phyloP scores from a whole-genome alignment of 2,888 invertebrate species.

The Limenitis arthemis region DNA sequence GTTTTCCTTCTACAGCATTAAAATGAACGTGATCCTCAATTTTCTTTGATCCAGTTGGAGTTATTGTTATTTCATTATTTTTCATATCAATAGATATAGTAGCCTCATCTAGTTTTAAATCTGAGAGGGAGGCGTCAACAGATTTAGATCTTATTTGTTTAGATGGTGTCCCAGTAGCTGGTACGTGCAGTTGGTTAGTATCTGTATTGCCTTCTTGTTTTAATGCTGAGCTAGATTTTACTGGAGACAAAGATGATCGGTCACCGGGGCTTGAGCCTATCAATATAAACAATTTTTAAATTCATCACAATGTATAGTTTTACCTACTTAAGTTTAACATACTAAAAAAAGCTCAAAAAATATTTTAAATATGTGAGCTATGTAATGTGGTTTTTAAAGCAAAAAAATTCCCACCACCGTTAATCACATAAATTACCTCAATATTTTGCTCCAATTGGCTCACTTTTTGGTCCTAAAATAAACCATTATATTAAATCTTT shows the following conservation, averaged over 20 bases:
- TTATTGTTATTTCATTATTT: slow-evolving; percentile 59
- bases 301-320: not conserved
- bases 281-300: slow-evolving; percentile 33
- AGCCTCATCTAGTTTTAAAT: slow-evolving; percentile 50
- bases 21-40: slow-evolving; percentile 38
- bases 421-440: slow-evolving; percentile 37
- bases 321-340: not conserved
- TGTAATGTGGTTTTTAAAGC: not conserved
- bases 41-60: slow-evolving; percentile 51
- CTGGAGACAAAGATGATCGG: slow-evolving; percentile 57
- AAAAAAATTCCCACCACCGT: slow-evolving; percentile 15
- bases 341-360: not conserved
- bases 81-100: slow-evolving; percentile 57
- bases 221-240: slow-evolving; percentile 43
- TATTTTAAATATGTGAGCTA: not conserved
- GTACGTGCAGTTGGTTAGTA: slow-evolving; percentile 51
- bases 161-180: slow-evolving; percentile 38
- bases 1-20: slow-evolving; percentile 48
- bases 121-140: slow-evolving; percentile 63
- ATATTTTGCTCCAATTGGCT: slow-evolving; percentile 40
- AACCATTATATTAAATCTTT: slow-evolving; percentile 28
- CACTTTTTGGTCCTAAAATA: slow-evolving; percentile 52
- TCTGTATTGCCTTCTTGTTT: slow-evolving; percentile 45
- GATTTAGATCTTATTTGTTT: slow-evolving; percentile 70
- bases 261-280: slow-evolving; percentile 64